Base-by-base conservation (phyloP, 2,888 invertebrate genomes). In the Rutpela maculata region DNA sequence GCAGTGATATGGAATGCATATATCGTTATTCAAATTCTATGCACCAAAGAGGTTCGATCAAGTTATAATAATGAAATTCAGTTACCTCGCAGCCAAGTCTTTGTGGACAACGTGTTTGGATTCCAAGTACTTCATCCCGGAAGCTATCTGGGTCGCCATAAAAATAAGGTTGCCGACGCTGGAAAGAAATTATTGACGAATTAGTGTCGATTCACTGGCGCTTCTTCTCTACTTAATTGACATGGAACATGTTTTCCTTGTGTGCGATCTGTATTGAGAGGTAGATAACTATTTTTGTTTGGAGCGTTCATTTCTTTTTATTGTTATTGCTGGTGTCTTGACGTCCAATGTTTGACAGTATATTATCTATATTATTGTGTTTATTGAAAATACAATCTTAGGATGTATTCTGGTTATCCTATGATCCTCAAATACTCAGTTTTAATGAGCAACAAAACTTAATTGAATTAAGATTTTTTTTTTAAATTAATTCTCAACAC, bases 121-220 rank as follows among this genome's bases (percentile, higher is more conserved):
- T 91, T 96, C 95, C 85, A 96, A 91, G 88, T 95, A 96, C 88
- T 94, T 94, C 94, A 95, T 95, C 60, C 95, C 95, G 11, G 95
- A 94, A 60, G 95, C 94, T 86, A 96, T 93, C 89, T 96, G 95
- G 72, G 93, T 92, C 70, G 94, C 93, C 92, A 95, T 94, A 89
- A 92, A 94, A 80, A 95, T 91, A 83, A 95, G 90, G 87, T 93
- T 93, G 81, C 93, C 93, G 88, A 93, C 93, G 88, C 95, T 95
- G 90, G 59, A 85, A 84, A 84, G 80, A 73, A 60, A 78, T 78
- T 75, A 77, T 66, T 66, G 60, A 65, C 57, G 62, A 74, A 77
- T 76, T 74, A 74, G 31, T 55, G 76, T 69, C 62, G 65, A 75
- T 80, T 78, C 76, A 68, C 74, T 62, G 63, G 55, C 50, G 66